These are phyloP conservation scores for Leptinotarsa tumamoca DNA, from an alignment of 2,888 invertebrate species.

Conservation along the genomic window DNA sequence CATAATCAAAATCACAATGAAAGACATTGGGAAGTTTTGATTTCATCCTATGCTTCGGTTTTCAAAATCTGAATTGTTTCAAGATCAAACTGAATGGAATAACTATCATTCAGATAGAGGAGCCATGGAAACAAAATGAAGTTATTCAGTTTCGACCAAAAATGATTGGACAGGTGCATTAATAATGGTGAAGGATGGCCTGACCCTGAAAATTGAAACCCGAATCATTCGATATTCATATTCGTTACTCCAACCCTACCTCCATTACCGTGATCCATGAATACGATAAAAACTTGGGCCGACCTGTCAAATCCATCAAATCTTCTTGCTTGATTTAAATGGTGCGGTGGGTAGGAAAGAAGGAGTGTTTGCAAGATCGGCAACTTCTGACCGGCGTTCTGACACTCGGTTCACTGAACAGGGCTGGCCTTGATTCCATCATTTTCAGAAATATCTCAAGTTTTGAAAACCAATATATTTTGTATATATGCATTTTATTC, in stretches of 20 bases:
- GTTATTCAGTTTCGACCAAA: too few species aligned
- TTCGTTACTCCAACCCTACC: neutral
- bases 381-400: neutral
- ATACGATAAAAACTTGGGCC: neutral
- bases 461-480: too few species aligned
- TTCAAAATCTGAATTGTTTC: too few species aligned
- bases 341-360: slow-evolving; percentile 3
- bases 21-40: too few species aligned
- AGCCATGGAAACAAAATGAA: too few species aligned
- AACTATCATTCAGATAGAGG: too few species aligned
- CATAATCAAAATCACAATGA: too few species aligned
- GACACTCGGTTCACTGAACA: neutral
- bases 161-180: neutral
- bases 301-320: slow-evolving; percentile 1
- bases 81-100: too few species aligned
- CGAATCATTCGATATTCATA: slow-evolving; percentile 1
- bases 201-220: neutral
- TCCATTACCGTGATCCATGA: slow-evolving; percentile 1
- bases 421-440: neutral
- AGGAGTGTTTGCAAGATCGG: slow-evolving; percentile 7
- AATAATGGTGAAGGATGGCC: neutral
- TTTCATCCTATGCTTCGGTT: too few species aligned
- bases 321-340: neutral
- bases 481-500: too few species aligned
- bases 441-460: neutral